Evolutionary conservation across 2,888 invertebrate species (phyloP).

Genomic region (Lingula anatina): DNA sequence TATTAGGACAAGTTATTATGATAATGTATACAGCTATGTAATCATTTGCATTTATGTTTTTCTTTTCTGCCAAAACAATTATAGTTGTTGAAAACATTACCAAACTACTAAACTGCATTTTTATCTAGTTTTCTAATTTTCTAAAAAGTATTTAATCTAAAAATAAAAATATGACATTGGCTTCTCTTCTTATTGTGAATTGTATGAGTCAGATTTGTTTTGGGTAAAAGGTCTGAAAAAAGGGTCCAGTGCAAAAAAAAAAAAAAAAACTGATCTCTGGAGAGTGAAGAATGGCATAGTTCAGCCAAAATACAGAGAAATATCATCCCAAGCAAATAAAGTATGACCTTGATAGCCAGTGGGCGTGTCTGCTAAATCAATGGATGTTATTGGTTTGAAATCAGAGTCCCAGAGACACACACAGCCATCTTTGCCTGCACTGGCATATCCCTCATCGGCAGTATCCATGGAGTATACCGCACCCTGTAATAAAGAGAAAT

Average conservation of each 20-base stretch:
- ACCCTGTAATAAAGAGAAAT: slow-evolving; percentile 32
- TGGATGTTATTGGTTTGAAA: slow-evolving; percentile 37
- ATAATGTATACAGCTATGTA: too few relatives aligned
- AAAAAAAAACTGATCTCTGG: neutral
- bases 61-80: too few relatives aligned
- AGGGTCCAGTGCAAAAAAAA: too few relatives aligned
- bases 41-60: too few relatives aligned
- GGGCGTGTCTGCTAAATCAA: slow-evolving; percentile 37
- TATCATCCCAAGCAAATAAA: neutral
- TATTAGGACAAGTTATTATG: neutral
- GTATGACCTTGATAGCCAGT: slow-evolving; percentile 48
- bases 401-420: slow-evolving; percentile 47
- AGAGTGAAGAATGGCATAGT: neutral
- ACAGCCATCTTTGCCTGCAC: slow-evolving; percentile 49
- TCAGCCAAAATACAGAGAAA: neutral
- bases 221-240: too few relatives aligned
- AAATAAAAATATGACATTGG: too few relatives aligned
- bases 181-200: too few relatives aligned
- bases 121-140: too few relatives aligned
- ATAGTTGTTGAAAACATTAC: too few relatives aligned
- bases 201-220: too few relatives aligned
- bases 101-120: too few relatives aligned
- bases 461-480: slow-evolving; percentile 41
- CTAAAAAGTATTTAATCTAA: too few relatives aligned
- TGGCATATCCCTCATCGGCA: slow-evolving; percentile 43